A percentile compares a stretch with the other conserved stretches of the same genome.
These are phyloP conservation scores for Phenganax subtilis DNA, from an alignment of 92 coral and sea anemone species.

Conservation along the genomic window DNA sequence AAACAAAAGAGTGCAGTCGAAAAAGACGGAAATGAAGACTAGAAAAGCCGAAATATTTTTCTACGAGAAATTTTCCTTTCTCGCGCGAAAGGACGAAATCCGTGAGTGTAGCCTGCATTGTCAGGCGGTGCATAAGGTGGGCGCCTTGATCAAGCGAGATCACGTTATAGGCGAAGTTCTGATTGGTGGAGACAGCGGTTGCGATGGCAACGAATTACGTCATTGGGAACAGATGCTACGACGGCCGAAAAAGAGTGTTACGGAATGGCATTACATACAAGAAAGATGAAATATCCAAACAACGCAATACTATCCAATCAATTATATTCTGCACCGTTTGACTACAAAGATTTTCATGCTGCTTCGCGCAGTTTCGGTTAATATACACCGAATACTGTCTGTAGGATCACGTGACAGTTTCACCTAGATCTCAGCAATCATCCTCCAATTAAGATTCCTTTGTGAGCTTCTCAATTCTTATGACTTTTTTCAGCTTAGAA, in stretches of 20 bases:
- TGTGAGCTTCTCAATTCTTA: not conserved
- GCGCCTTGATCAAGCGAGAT: slow-evolving; percentile 60
- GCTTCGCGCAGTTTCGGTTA: no score
- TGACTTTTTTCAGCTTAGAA: slow-evolving; percentile 33
- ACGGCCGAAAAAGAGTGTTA: slow-evolving; percentile 26
- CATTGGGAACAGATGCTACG: slow-evolving; percentile 32
- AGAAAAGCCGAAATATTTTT: slow-evolving; percentile 65
- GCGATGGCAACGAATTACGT: slow-evolving; percentile 32
- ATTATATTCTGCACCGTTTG: no score
- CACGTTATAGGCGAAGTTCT: slow-evolving; percentile 75
- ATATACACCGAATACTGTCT: no score
- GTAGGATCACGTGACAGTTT: not conserved
- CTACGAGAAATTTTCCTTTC: slow-evolving; percentile 83
- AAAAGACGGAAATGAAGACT: slow-evolving; percentile 67
- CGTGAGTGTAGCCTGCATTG: slow-evolving; percentile 52
- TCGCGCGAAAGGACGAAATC: slow-evolving; percentile 47
- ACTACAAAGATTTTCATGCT: no score
- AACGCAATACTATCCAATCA: no score
- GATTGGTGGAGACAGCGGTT: slow-evolving; percentile 47
- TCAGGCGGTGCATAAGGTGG: slow-evolving; percentile 80
- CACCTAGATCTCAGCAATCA: not conserved
- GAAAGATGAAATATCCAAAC: not conserved
- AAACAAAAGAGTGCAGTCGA: slow-evolving; percentile 51
- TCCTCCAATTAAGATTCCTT: not conserved
- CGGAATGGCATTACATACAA: slow-evolving; percentile 34